Evolutionary conservation across 2,888 invertebrate genomes (phyloP).

Genomic region (Agrypnus murinus): DNA sequence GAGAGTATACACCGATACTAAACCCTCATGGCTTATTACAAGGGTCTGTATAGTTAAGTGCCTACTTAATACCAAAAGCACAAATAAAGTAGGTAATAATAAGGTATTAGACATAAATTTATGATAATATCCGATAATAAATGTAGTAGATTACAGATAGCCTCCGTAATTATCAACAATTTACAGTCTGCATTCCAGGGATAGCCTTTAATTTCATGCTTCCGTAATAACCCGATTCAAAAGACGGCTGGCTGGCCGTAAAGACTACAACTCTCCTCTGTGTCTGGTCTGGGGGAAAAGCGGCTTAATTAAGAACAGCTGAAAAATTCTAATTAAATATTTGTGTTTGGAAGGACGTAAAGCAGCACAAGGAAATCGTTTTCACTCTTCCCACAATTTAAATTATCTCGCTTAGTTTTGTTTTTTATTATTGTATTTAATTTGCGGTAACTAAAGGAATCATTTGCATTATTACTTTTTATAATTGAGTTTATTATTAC

Average conservation of each 20-base stretch:
- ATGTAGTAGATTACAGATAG: slow-evolving; percentile 50
- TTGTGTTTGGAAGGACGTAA: slow-evolving; percentile 20
- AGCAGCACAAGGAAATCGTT: not conserved
- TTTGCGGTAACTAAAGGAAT: too few relatives aligned
- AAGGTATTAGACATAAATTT: slow-evolving; percentile 49
- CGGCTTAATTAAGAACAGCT: slow-evolving; percentile 41
- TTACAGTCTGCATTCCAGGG: slow-evolving; percentile 50
- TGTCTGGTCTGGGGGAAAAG: slow-evolving; percentile 28
- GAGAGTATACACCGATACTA: slow-evolving; percentile 19
- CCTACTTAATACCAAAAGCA: slow-evolving; percentile 44
- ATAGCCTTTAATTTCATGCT: slow-evolving; percentile 47
- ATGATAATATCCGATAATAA: slow-evolving; percentile 52
- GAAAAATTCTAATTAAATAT: slow-evolving; percentile 41
- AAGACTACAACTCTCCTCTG: slow-evolving; percentile 10
- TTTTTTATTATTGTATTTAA: too few relatives aligned
- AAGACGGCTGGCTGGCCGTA: slow-evolving; percentile 21
- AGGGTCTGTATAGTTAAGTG: slow-evolving; percentile 41
- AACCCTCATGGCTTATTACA: slow-evolving; percentile 30
- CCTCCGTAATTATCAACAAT: slow-evolving; percentile 48
- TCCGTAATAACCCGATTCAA: slow-evolving; percentile 43
- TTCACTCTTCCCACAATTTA: slow-evolving; percentile 4
- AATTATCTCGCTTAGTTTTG: slow-evolving; percentile 1
- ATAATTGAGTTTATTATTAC: too few relatives aligned
- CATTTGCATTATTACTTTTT: too few relatives aligned
- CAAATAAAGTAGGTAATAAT: slow-evolving; percentile 50